These are phyloP conservation scores for Tetramorium parvispinum DNA, from an alignment of 1,140 invertebrate species.

Conservation along the genomic window DNA sequence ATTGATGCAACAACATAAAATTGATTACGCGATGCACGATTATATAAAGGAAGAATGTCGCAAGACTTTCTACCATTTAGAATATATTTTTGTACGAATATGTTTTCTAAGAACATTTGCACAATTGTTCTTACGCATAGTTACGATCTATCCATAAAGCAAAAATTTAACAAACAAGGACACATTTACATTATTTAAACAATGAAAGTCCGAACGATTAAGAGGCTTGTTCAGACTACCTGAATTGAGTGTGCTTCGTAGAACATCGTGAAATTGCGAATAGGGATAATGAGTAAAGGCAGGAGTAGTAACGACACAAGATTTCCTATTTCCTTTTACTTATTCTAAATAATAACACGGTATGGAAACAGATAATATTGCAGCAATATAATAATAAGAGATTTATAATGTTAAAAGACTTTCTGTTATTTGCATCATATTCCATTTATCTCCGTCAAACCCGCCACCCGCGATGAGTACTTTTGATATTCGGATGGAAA, in stretches of 20 bases:
- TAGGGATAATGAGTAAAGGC: constrained; percentile 60
- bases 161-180: constrained; percentile 55
- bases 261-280: constrained; percentile 56
- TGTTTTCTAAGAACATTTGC: constrained; percentile 23
- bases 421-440: not conserved
- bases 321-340: constrained; percentile 37
- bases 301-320: not conserved
- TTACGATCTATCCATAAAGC: constrained; percentile 40
- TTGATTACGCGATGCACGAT: not conserved
- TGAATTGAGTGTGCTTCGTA: constrained; percentile 6
- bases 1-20: not conserved
- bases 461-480: not conserved
- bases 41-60: not conserved
- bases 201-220: constrained; percentile 59
- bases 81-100: not conserved
- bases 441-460: not conserved
- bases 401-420: not conserved
- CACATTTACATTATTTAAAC: constrained; percentile 50
- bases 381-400: constrained; percentile 37
- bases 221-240: constrained; percentile 30
- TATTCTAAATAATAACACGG: not conserved
- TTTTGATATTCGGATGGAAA: constrained; percentile 13
- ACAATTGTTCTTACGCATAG: not conserved
- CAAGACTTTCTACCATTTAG: not conserved
- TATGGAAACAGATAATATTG: constrained; percentile 3